Base-by-base conservation (phyloP, 2,113 vertebrate species). In the Cinclus mexicanus region DNA sequence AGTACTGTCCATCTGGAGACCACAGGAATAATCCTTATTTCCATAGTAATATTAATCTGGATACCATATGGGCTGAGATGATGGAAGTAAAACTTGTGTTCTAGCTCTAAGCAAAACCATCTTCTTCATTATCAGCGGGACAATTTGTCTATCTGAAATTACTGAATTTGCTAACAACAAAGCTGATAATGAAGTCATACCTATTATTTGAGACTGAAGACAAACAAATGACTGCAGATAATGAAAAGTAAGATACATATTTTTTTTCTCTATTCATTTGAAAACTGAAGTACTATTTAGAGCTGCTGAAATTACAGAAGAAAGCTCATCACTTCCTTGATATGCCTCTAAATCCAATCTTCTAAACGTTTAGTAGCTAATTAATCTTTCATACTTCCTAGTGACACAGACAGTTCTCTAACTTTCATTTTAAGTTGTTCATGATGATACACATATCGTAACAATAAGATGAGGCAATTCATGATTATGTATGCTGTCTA, bases 231-330 rank as follows among this genome's bases (percentile, higher is more conserved):
- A 31, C 17, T 76, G 13, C 63, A 91, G 70, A 63, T 41, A 83
- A 93, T 76, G 53, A 83, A 76, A 91, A 83, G 33, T 46, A 91
- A 83, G 29, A 84, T 41, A n/a, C 1, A 2, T 50, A 16, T 17
- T 79, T 94, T 97, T 84, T 97, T 81, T 71, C 28, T 84, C 25
- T 72, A 23, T 74, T 71, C 6, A 19, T 68, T 91, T 85, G 67
- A 80, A 95, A 94, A 89, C 77, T 46, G 31, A 76, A 46, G 57
- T 42, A 91, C 80, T 61, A 61, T 79, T 80, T 35, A 50, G 67
- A 93, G 25, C 46, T 85, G 23, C 72, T 91, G 47, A 87, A 95
- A 83, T 87, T 84, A 94, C 72, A 59, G 71, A 74, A 94, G 64
- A 69, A 87, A 92, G 19, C 5, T 75, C 56, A 91, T 87, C 12